Percentiles rank a stretch among this genome's conserved stretches.
Conservation (phyloP, 2,888 invertebrate genomes). For the Himalopsyche tibetana region DNA sequence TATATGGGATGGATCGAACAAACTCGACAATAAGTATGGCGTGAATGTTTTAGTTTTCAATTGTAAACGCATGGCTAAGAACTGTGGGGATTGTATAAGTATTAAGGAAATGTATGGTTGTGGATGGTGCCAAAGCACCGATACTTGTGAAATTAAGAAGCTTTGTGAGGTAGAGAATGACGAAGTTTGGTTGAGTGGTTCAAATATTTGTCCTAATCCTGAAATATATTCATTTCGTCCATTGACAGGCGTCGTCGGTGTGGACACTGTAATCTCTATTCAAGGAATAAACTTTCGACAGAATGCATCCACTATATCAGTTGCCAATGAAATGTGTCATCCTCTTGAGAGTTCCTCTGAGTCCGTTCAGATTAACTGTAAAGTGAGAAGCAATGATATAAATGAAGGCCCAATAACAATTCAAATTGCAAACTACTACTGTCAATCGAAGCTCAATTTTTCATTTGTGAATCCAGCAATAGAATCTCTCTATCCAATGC, state of each 20-base stretch:
- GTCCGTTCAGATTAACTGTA: constrained; percentile 93
- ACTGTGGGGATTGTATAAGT: constrained; percentile 97
- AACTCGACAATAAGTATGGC: constrained; percentile 96
- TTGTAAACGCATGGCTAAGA: constrained; percentile 97
- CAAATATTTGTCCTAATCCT: constrained; percentile 96
- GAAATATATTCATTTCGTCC: constrained; percentile 92
- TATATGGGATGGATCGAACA: constrained; percentile 96
- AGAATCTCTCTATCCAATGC: constrained; percentile 88
- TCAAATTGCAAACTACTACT: constrained; percentile 93
- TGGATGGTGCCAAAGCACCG: constrained; percentile 97
- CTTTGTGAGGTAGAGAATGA: constrained; percentile 85
- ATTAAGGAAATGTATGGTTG: constrained; percentile 94
- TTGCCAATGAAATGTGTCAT: constrained; percentile 94
- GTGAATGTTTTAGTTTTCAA: constrained; percentile 96
- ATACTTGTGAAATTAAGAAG: constrained; percentile 93
- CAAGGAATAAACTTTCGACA: constrained; percentile 96
- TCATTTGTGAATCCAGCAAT: constrained; percentile 94
- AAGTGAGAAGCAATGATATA: constrained; percentile 92
- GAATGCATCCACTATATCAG: constrained; percentile 93
- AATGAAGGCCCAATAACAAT: constrained; percentile 93
- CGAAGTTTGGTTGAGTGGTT: constrained; percentile 91
- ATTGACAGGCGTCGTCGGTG: constrained; percentile 94
- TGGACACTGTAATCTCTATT: constrained; percentile 97
- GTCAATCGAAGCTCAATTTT: constrained; percentile 89
- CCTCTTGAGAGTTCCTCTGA: constrained; percentile 90